Evolutionary conservation across 1,140 invertebrate genomes (phyloP), one percentile per base, ranked within the genome.

Genomic region (Asobara japonica): DNA sequence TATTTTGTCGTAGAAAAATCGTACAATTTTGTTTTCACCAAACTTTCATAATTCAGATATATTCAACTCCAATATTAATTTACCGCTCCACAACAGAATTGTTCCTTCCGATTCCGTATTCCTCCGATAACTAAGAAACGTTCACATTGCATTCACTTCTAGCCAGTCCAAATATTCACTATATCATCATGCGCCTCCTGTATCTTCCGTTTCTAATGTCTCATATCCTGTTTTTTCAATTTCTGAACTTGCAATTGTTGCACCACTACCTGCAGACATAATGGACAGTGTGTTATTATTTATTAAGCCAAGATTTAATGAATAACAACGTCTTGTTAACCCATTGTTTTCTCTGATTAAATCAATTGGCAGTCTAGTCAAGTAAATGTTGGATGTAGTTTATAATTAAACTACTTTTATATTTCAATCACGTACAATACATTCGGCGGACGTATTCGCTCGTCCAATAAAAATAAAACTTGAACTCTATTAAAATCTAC

Each of bases 361-460:
- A 80, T 81, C 78, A 72, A 77, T 75, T 25, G 72, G 68, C 33
- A 36, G 25, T 41, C 69, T 74, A 71, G 80, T 79, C 75, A 79
- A 71, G 76, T 78, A 79, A 81, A 82, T 80, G 72, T 51, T 38
- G 38, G 76, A 77, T 8, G 51, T 25, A 3, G 51, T 56, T 81
- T 84, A 83, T 84, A 84, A 84, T 81, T 83, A 82, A 79, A 80
- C 66, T 74, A 68, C 77, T 83, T 76, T 74, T 71, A 38, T 65
- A 84, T 82, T 78, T 81, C 62, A 51, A 75, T 84, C 84, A 84
- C 83, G 84, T 84, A 79, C 69, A 27, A 48, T 33, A 45, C 65
- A 73, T 74, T 73, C 60, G 68, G 51, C 56, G 72, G 72, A 64
- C 74, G 77, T 75, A 76, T 80, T 75, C 51, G 67, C 69, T 69